These are phyloP conservation scores for Daubentonia madagascariensis DNA, from an alignment of 2,113 vertebrate genomes.

Conservation along the genomic window DNA sequence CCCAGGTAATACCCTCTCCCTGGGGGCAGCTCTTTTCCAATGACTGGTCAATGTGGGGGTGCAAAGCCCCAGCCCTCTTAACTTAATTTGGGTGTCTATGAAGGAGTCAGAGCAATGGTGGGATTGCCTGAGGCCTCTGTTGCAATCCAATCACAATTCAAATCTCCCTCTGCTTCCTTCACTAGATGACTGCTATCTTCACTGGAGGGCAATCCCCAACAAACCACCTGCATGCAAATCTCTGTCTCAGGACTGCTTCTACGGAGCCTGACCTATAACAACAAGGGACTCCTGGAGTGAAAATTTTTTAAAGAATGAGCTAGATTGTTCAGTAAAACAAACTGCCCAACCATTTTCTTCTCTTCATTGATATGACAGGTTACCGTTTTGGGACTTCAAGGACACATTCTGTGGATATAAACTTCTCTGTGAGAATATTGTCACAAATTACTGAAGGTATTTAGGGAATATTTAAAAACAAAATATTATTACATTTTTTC, in stretches of 20 bases:
- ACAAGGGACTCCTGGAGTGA: background rate
- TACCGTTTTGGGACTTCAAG: background rate
- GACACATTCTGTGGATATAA: background rate
- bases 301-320: background rate
- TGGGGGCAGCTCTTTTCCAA: background rate
- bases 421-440: background rate
- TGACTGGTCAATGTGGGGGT: background rate
- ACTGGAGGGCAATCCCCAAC: background rate
- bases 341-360: background rate
- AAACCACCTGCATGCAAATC: background rate
- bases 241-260: background rate
- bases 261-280: background rate
- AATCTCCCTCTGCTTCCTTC: background rate
- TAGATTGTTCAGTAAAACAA: background rate
- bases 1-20: background rate
- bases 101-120: background rate
- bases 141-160: background rate
- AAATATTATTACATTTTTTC: constrained; percentile 77
- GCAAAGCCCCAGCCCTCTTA: background rate
- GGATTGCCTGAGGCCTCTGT: too few relatives aligned
- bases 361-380: background rate
- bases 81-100: background rate
- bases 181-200: background rate
- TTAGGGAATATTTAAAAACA: constrained; percentile 63
- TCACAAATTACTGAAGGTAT: constrained; percentile 55